Base-by-base conservation (phyloP, 2,797 vertebrate species). In the Gobio occitaniae region DNA sequence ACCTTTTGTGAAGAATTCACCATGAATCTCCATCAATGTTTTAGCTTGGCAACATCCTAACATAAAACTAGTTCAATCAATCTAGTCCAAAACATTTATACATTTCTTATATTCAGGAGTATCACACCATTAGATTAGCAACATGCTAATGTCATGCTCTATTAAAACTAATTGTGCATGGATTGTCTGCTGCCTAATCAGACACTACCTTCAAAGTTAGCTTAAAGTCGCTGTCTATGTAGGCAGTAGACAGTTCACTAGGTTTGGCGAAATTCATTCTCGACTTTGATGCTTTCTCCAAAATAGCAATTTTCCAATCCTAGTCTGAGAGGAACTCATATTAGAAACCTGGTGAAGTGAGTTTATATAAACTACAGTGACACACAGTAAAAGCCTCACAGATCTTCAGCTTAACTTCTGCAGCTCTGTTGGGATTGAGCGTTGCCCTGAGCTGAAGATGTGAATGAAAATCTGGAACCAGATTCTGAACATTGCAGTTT, bases 1-100 rank as follows among this genome's bases (percentile, higher is more conserved):
- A 97, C 96, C 96, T 96, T 96, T 96, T 84, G 95, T 96, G 91
- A 95, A 90, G 84, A 96, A 97, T 76, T 94, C 95, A 76, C 93
- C 95, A 78, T 95, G 95, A 84, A 83, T 94, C 90, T 96, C 94
- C 82, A 93, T 95, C 0, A 0, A 7, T 21, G 6, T 54, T 61
- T 59, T 59, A 59, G 56, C 56, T 69, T 41, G 12, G 17, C 38
- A 13, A 44, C 19, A 44, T n/a, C 9, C 2, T 13, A 29, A 63
- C 12, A 29, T 29, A 0, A 21, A 41, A 21, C 11, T 70, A 56
- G 54, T 56, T 56, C 19, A 56, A 21, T n/a, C 66, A 19, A 12
- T 41, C 10, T 41, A 41, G 16, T 21, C 9, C 17, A 41, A 69
- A 41, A 41, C 32, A 69, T 69, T 69, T 21, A 38, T 10, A 68